phyloP scores from a whole-genome alignment of 2,113 vertebrate genomes.

The Pollimyrus isidori region DNA sequence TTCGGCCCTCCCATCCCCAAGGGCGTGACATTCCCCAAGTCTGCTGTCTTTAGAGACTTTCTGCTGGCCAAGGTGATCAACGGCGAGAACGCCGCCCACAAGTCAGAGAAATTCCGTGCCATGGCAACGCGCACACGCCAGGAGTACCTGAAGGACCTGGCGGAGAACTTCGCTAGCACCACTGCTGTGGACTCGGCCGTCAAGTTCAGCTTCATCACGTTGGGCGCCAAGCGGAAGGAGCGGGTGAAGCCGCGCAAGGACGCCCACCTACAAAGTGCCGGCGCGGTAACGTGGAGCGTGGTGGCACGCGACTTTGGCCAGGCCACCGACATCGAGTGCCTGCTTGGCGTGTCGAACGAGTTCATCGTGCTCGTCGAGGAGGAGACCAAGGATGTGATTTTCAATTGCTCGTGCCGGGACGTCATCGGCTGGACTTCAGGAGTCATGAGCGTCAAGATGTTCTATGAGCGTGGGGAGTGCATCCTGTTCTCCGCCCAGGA shows the following conservation, averaged over 20 bases:
- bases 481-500: conserved; percentile 66
- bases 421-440: conserved; percentile 78
- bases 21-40: conserved; percentile 76
- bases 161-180: conserved; percentile 71
- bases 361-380: conserved; percentile 75
- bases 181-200: conserved; percentile 67
- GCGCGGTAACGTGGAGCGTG: conserved; percentile 75
- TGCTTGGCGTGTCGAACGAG: conserved; percentile 74
- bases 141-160: conserved; percentile 76
- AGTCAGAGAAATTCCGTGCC: conserved; percentile 74
- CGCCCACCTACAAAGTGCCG: conserved; percentile 67
- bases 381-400: conserved; percentile 74
- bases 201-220: conserved; percentile 80
- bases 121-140: conserved; percentile 75
- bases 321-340: conserved; percentile 66
- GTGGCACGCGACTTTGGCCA: conserved; percentile 69
- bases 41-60: conserved; percentile 79
- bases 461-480: conserved; percentile 77
- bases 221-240: conserved; percentile 76
- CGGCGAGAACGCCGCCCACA: conserved; percentile 74
- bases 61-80: conserved; percentile 81
- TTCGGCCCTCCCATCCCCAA: conserved; percentile 78
- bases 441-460: conserved; percentile 68
- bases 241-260: conserved; percentile 67
- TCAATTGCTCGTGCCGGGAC: conserved; percentile 80